Evolutionary conservation across 2,113 vertebrate species (phyloP), one percentile per base, ranked within the genome.

Genomic region (Drymodes brunneopygia): DNA sequence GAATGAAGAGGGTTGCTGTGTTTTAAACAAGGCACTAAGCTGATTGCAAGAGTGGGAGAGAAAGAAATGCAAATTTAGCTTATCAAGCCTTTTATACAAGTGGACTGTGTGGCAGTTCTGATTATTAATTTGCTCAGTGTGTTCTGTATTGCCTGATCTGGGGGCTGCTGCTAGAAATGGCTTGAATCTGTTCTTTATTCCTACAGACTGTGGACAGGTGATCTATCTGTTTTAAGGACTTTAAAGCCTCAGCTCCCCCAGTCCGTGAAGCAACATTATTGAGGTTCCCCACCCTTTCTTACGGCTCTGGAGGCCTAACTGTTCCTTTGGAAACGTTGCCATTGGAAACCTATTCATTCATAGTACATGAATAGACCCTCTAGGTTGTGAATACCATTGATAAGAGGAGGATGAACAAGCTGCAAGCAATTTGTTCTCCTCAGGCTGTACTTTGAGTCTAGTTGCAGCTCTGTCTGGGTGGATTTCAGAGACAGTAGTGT

Each of bases 261-360:
- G 15, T 70, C 70, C 89, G 78, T 94, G 86, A 91, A 87, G 86
- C 65, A 95, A n/a, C 11, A 21, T 86, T 95, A 40, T 22, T 77
- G 28, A 58, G 78, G 95, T 95, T 86, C 62, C 92, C 96, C 97
- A 94, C 93, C 91, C 69, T 90, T 77, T 74, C 92, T 94, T 81
- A 72, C 2, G 7, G 90, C 96, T 95, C 88, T 88, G 27, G 4
- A 95, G 94, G 94, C 88, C 96, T 95, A 61, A 74, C 72, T 10
- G 45, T 75, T 94, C 90, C 70, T 71, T 74, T 96, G 86, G 94
- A 96, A 96, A 92, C 58, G 97, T 98, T 97, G 97, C 98, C 93
- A 89, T 92, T 97, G 97, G 97, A 98, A 98, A 98, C 97, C 96
- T 96, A 74, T 96, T 98, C 97, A 98, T 98, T 98, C 96, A 97